Base-by-base conservation (phyloP, 2,888 invertebrate genomes). In the Archips crataeganus region DNA sequence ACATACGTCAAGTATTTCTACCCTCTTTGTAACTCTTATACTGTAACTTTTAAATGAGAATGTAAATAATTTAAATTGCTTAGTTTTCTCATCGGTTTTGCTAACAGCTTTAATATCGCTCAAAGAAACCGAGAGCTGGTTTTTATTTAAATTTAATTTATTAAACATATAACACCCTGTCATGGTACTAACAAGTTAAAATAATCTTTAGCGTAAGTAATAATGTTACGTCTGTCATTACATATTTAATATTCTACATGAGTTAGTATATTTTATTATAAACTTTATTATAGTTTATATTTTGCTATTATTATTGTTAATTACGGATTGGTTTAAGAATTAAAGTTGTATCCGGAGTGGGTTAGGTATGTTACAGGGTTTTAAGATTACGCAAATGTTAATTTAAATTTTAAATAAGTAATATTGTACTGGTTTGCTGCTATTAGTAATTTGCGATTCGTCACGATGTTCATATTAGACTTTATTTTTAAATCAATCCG, bases 191-290 rank as follows among this genome's bases (percentile, higher is more conserved):
- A 87, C 82, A 79, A 81, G 81, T 84, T 85, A 84, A 83, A 81
- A 80, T 77, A 81, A 83, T 79, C 80, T 80, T 81, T 87, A 89
- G 82, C 79, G 76, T 83, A 85, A 87, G 81, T 79, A 77, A 74
- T 84, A 85, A 86, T 84, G 85, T 88, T 90, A 88, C 84, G 85
- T 87, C 87, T 84, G 84, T 87, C 87, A 86, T 85, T 84, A 81
- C 81, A 88, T 90, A 88, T 89, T 88, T 87, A 88, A 90, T 91
- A 88, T 90, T 90, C 88, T 90, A 89, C 86, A 87, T 85, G 84
- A 85, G 87, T 89, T 90, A 90, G 89, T 80, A 81, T 90, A 88
- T 91, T 86, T 87, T 90, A 91, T 85, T 86, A 83, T 87, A 86
- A 87, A 89, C 86, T 86, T 87, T 87, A 89, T 87, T 78, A 84